Evolutionary conservation across 23 tunicate genomes (phyloP).

Genomic region (Corella eumyota): DNA sequence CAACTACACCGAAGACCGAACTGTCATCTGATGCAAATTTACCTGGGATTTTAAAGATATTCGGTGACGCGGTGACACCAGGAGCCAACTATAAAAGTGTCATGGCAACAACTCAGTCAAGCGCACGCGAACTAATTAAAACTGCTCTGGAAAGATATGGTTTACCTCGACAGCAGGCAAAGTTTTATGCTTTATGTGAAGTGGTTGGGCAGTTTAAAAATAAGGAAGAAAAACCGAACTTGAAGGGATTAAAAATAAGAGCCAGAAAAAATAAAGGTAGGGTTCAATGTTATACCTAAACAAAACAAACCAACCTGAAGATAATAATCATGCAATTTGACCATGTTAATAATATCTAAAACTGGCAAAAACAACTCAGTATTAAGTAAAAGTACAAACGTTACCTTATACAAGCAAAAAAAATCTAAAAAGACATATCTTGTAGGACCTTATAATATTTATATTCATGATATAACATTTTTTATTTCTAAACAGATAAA

Average conservation of each 20-base stretch:
- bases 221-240: slow-evolving; percentile 1
- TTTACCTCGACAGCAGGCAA: slow-evolving; percentile 24
- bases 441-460: too few species aligned
- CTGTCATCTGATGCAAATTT: slow-evolving; percentile 55
- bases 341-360: too few species aligned
- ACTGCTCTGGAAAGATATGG: slow-evolving; percentile 76
- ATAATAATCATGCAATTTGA: too few species aligned
- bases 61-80: slow-evolving; percentile 79
- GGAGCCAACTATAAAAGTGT: slow-evolving; percentile 95
- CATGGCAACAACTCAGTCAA: slow-evolving; percentile 71
- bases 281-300: too few species aligned
- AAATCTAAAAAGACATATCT: too few species aligned
- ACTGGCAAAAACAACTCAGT: too few species aligned
- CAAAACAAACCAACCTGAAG: too few species aligned
- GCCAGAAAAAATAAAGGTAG: slow-evolving; percentile 4
- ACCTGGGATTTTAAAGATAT: slow-evolving; percentile 83
- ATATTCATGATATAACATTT: too few species aligned
- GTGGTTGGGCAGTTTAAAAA: slow-evolving; percentile 56
- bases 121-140: slow-evolving; percentile 69
- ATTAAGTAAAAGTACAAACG: too few species aligned
- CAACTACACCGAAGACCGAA: slow-evolving; percentile 12
- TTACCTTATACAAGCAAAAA: too few species aligned
- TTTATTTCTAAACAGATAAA: too few species aligned
- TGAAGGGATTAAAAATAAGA: slow-evolving; percentile 5
- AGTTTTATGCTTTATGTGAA: slow-evolving; percentile 55